Percentiles rank a stretch among this genome's conserved stretches.
Conservation (phyloP, 2,113 vertebrate genomes). For the Panthera uncia region DNA sequence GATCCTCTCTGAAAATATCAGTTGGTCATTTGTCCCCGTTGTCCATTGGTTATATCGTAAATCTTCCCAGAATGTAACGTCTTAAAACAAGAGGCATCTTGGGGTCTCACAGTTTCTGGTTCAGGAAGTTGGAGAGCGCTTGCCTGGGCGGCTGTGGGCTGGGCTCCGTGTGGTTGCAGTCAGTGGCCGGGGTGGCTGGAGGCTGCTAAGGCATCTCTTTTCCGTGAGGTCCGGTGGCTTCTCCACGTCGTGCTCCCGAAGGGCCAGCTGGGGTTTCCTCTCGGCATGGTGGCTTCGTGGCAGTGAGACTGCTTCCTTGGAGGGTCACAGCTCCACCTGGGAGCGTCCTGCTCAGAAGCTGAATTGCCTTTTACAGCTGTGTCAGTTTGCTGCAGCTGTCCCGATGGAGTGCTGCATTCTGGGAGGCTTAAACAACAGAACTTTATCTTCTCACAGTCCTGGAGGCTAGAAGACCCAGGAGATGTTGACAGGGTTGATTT, state of each 20-base stretch:
- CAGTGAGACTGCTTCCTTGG: neutral
- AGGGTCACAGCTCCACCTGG: neutral
- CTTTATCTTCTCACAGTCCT: neutral
- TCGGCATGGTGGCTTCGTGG: neutral
- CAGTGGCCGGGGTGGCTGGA: neutral
- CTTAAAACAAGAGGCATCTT: neutral
- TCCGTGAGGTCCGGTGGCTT: neutral
- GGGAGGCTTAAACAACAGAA: neutral
- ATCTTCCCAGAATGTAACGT: neutral
- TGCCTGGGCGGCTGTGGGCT: neutral
- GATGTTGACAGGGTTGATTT: neutral
- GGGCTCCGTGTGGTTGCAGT: neutral
- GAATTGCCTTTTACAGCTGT: neutral
- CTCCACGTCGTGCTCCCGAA: accelerated
- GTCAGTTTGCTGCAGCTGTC: neutral
- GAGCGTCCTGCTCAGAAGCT: neutral
- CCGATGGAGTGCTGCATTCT: neutral
- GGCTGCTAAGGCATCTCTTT: neutral
- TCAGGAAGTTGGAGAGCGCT: neutral
- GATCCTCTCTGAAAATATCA: neutral
- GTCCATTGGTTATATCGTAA: neutral
- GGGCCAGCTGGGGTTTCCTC: neutral
- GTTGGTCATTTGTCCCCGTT: neutral
- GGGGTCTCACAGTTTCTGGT: neutral
- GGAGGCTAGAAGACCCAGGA: neutral